phyloP scores from a whole-genome alignment of 2,113 vertebrate species.

The Reinhardtius hippoglossoides region DNA sequence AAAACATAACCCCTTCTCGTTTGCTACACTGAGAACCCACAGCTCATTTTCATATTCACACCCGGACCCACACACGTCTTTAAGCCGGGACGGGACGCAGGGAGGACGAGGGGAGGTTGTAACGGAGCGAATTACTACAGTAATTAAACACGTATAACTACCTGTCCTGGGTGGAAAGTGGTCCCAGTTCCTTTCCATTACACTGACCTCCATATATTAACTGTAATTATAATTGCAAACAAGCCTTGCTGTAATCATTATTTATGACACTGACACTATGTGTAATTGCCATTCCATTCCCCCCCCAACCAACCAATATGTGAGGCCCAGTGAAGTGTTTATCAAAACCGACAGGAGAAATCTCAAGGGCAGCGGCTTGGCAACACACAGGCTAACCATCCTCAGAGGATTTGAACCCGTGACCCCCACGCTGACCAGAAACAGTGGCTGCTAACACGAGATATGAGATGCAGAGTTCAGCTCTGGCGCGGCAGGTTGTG shows the following conservation, averaged over 20 bases:
- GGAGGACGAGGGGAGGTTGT: slow-evolving; percentile 39
- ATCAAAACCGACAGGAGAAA: slow-evolving; percentile 56
- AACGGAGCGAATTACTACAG: slow-evolving; percentile 64
- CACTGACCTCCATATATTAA: slow-evolving; percentile 72
- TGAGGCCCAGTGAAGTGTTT: slow-evolving; percentile 52
- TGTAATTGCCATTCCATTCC: slow-evolving; percentile 48
- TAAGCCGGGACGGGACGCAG: slow-evolving; percentile 40
- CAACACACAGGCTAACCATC: slow-evolving; percentile 3
- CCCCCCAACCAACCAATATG: slow-evolving; percentile 44
- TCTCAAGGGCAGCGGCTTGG: slow-evolving; percentile 60
- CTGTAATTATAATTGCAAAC: slow-evolving; percentile 79
- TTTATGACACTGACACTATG: slow-evolving; percentile 72
- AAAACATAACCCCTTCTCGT: slow-evolving; percentile 73
- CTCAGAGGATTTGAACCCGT: slow-evolving; percentile 54
- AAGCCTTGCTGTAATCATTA: slow-evolving; percentile 71
- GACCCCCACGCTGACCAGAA: slow-evolving; percentile 39
- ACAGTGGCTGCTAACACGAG: slow-evolving; percentile 25
- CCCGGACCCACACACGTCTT: slow-evolving; percentile 29
- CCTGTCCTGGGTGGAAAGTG: slow-evolving; percentile 60
- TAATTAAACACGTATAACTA: slow-evolving; percentile 78
- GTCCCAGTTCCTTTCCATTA: slow-evolving; percentile 69
- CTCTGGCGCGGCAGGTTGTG: slow-evolving; percentile 26
- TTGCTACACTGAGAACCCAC: slow-evolving; percentile 47
- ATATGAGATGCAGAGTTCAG: slow-evolving; percentile 33
- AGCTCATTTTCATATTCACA: slow-evolving; percentile 67